These are phyloP conservation scores for Synanceia verrucosa DNA, from an alignment of 2,797 vertebrate genomes.

Conservation along the genomic window DNA sequence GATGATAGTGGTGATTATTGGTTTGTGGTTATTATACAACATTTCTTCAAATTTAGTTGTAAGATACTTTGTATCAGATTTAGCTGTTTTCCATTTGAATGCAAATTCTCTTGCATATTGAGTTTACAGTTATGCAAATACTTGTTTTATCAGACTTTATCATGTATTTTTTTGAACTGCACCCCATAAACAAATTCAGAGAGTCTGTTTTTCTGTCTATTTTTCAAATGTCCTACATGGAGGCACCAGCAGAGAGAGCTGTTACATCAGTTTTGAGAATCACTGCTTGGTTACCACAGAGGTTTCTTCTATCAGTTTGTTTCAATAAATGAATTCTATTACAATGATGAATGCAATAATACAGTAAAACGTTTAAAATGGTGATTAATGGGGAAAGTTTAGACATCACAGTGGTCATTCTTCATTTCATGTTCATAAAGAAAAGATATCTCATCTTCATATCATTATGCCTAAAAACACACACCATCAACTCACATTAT, in stretches of 20 bases:
- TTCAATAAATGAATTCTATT: background rate
- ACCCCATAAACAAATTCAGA: background rate
- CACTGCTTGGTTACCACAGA: background rate
- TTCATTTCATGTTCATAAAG: background rate
- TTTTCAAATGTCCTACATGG: background rate
- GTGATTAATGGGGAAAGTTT: no score
- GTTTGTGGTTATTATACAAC: background rate
- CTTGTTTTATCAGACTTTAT: background rate
- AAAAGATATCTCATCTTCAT: background rate
- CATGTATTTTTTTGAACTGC: background rate
- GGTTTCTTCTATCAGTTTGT: no score
- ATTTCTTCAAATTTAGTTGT: background rate
- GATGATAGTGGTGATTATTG: background rate
- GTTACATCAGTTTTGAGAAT: background rate
- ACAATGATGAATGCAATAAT: background rate
- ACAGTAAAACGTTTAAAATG: background rate
- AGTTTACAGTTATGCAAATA: background rate
- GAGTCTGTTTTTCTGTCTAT: no score
- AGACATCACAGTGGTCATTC: background rate
- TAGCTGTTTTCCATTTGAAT: no score
- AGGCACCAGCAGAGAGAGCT: conserved; percentile 61
- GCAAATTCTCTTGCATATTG: background rate
- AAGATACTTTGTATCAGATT: no score
- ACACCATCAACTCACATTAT: no score
- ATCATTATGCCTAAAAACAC: accelerated